Conservation (phyloP, 2,113 vertebrate genomes). For the Vulpes vulpes region DNA sequence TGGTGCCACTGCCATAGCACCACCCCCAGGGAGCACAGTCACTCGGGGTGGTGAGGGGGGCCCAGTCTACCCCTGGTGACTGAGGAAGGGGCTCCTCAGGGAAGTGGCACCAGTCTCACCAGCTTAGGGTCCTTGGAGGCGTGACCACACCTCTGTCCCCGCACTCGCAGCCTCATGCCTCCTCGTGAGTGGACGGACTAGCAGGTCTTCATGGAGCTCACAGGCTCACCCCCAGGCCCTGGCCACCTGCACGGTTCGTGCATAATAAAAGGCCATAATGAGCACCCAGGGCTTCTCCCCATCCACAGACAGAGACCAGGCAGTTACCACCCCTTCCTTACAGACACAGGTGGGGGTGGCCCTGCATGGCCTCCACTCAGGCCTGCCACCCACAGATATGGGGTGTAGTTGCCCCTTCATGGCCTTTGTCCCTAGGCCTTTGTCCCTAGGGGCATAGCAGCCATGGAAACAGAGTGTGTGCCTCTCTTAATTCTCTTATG, state of each 20-base stretch:
- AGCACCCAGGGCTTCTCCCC: not conserved
- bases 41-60: too few relatives aligned
- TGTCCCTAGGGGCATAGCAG: not conserved
- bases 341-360: fast-evolving
- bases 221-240: fast-evolving
- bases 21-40: fast-evolving
- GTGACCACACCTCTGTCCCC: not conserved
- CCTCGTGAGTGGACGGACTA: not conserved
- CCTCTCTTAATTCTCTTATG: fast-evolving
- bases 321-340: fast-evolving
- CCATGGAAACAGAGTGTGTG: not conserved
- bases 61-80: too few relatives aligned
- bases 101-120: fast-evolving
- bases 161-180: not conserved
- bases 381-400: fast-evolving
- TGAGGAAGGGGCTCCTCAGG: not conserved
- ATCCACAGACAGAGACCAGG: not conserved
- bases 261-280: not conserved
- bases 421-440: not conserved
- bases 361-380: fast-evolving
- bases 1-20: fast-evolving
- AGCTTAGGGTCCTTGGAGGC: not conserved
- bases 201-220: too few relatives aligned
- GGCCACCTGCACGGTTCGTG: not conserved
- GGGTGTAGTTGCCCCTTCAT: not conserved